Conservation (phyloP, 2,888 invertebrate species). For the Drosophila ezoana region DNA sequence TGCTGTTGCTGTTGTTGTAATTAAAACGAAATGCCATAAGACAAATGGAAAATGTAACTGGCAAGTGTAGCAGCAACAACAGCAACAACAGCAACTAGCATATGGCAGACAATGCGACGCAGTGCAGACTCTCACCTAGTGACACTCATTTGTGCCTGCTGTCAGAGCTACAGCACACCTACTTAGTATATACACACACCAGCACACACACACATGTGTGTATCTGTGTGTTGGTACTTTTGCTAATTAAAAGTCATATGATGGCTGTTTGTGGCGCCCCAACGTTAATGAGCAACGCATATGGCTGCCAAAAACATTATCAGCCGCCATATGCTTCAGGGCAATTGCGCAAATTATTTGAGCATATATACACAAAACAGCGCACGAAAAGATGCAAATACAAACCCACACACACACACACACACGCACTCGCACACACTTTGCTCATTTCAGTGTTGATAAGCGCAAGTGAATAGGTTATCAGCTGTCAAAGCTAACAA, state of each 20-base stretch:
- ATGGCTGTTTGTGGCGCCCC: conserved; percentile 29
- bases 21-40: conserved; percentile 80
- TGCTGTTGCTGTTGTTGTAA: conserved; percentile 71
- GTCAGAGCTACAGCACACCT: conserved; percentile 43
- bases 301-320: conserved; percentile 55
- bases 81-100: conserved; percentile 34
- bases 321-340: conserved; percentile 47
- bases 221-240: conserved; percentile 35
- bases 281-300: conserved; percentile 51
- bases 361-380: conserved; percentile 35
- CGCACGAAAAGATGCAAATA: conserved; percentile 15
- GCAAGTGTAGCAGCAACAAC: conserved; percentile 69
- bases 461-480: conserved; percentile 50
- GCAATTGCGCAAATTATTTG: conserved; percentile 62
- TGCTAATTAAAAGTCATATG: conserved; percentile 62
- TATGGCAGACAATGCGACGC: conserved; percentile 58
- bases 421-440: conserved; percentile 4
- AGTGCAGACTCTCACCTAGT: conserved; percentile 74
- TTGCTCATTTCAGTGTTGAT: conserved; percentile 43
- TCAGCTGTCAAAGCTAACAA: conserved; percentile 34
- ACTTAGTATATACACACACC: conserved; percentile 8
- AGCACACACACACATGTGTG: not conserved
- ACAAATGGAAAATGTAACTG: conserved; percentile 79
- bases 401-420: conserved; percentile 10
- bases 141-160: conserved; percentile 74